A percentile compares a stretch with the other conserved stretches of the same genome.
Evolutionary conservation across 1,140 invertebrate genomes (phyloP).

Genomic region (Sitobion miscanthi): DNA sequence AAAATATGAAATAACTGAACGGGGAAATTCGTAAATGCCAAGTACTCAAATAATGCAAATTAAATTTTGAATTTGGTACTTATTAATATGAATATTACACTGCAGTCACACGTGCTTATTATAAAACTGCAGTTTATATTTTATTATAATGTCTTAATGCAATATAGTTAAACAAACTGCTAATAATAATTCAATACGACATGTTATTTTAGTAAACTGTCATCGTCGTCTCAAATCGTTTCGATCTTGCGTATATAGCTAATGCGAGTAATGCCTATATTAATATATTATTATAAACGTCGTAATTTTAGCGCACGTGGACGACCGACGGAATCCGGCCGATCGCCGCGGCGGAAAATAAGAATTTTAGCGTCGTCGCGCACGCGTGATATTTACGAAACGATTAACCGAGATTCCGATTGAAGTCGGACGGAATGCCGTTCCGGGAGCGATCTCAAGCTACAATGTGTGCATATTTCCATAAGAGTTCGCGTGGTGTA

Average conservation of each 20-base stretch:
- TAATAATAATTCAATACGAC: background rate
- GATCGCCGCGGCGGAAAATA: background rate
- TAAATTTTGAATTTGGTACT: background rate
- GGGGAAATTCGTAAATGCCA: background rate
- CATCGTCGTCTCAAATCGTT: too few relatives aligned
- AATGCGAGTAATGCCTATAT: background rate
- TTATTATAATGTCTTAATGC: background rate
- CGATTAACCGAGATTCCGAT: background rate
- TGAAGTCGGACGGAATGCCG: constrained; percentile 6
- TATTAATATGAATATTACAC: too few relatives aligned
- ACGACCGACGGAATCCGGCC: background rate
- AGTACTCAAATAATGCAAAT: background rate
- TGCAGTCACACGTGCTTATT: too few relatives aligned
- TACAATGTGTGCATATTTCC: background rate
- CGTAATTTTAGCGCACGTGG: background rate
- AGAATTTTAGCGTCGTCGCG: constrained; percentile 34
- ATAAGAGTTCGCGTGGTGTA: background rate
- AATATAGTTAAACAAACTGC: too few relatives aligned
- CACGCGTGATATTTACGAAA: background rate
- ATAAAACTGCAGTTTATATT: background rate
- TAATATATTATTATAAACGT: background rate
- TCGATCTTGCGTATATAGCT: background rate
- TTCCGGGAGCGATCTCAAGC: background rate
- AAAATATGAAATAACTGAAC: too few relatives aligned
- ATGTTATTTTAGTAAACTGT: background rate